Conservation (phyloP, 2,113 vertebrate genomes). For the Orthonyx spaldingii region DNA sequence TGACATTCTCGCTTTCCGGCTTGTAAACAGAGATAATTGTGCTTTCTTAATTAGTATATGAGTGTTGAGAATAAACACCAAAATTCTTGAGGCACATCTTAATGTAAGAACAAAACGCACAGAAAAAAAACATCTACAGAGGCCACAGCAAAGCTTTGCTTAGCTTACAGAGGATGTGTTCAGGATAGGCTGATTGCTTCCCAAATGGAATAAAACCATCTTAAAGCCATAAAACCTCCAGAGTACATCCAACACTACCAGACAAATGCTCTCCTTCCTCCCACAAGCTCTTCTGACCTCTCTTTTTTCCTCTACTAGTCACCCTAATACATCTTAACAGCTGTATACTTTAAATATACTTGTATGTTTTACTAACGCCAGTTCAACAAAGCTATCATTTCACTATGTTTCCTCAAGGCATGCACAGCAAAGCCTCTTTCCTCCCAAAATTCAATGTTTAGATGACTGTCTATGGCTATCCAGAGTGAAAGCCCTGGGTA, state of each 20-base stretch:
- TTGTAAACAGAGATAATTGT: neutral
- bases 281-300: neutral
- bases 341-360: neutral
- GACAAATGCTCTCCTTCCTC: neutral
- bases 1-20: neutral
- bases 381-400: neutral
- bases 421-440: neutral
- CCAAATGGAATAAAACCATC: neutral
- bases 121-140: neutral
- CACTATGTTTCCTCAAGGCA: neutral
- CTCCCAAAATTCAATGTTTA: neutral
- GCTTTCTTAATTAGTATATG: neutral
- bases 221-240: neutral
- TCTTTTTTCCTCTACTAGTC: neutral
- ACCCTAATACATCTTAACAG: neutral
- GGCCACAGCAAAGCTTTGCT: neutral
- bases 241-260: neutral
- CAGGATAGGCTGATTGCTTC: neutral
- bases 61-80: neutral
- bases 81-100: neutral
- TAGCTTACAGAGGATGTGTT: neutral
- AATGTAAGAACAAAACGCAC: neutral
- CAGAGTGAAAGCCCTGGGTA: neutral
- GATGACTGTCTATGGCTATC: neutral
- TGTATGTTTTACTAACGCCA: neutral